These are phyloP conservation scores for Riparia riparia DNA, from an alignment of 2,113 vertebrate species.

Conservation along the genomic window DNA sequence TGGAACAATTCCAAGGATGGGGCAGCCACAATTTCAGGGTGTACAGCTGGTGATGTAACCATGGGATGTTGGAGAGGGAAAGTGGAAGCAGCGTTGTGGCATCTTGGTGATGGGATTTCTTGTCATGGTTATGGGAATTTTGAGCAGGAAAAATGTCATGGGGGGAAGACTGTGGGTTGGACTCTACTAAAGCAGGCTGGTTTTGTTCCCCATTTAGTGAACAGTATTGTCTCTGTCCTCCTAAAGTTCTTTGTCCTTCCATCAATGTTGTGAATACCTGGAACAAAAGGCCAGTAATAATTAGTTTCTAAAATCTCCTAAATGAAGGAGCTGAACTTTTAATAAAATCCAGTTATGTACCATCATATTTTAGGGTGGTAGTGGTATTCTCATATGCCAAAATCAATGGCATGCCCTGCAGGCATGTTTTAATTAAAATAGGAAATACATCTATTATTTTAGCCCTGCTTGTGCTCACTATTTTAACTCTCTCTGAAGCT, in stretches of 20 bases:
- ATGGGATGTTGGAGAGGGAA: background rate
- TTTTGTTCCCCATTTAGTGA: background rate
- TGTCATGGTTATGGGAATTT: background rate
- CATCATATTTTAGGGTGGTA: background rate
- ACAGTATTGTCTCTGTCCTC: background rate
- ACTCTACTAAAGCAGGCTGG: background rate
- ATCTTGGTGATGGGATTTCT: accelerated
- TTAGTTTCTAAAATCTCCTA: background rate
- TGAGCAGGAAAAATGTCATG: background rate
- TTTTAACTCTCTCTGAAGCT: background rate
- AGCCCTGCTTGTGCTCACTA: background rate
- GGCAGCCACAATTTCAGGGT: background rate
- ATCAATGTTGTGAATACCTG: background rate
- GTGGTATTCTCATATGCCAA: background rate
- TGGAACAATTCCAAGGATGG: background rate
- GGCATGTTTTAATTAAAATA: background rate
- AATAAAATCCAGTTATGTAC: background rate
- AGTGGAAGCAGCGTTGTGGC: background rate
- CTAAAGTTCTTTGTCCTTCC: background rate
- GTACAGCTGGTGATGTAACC: accelerated
- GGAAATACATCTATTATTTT: background rate
- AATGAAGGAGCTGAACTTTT: background rate
- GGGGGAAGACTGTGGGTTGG: background rate
- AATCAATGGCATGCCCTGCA: background rate
- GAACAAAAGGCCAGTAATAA: background rate